phyloP scores from a whole-genome alignment of 1,140 invertebrate species.

The Portunus trituberculatus region DNA sequence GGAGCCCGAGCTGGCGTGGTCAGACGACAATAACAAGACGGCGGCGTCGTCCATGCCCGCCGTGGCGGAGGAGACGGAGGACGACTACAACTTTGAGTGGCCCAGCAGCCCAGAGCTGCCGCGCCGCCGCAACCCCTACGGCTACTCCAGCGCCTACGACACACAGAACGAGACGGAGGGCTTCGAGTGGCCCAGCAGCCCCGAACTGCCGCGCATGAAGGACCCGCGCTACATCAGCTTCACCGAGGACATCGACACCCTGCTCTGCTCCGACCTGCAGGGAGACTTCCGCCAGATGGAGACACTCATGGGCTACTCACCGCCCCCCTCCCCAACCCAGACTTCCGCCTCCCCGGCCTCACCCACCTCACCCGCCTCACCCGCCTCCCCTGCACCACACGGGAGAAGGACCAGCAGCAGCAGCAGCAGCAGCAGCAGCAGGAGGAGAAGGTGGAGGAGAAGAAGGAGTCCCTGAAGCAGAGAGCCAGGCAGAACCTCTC shows the following conservation, averaged over 20 bases:
- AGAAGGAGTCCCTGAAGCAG: conserved; percentile 70
- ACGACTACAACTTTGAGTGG: conserved; percentile 75
- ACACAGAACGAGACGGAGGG: conserved; percentile 73
- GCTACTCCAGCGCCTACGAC: conserved; percentile 70
- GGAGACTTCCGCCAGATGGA: conserved; percentile 75
- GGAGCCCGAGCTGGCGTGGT: conserved; percentile 61
- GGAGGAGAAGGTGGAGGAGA: conserved; percentile 54
- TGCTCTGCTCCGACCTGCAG: conserved; percentile 50
- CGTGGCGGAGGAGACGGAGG: conserved; percentile 66
- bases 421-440: conserved; percentile 53
- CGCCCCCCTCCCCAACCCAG: not conserved
- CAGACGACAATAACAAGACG: conserved; percentile 50
- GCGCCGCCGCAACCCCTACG: conserved; percentile 42
- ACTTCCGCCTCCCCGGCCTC: not conserved
- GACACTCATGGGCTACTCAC: conserved; percentile 67
- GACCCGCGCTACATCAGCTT: conserved; percentile 75
- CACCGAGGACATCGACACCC: conserved; percentile 74
- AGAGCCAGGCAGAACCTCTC: conserved; percentile 75
- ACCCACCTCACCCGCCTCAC: no score
- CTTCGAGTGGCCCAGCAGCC: conserved; percentile 76
- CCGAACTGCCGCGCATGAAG: conserved; percentile 73
- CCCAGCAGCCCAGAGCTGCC: conserved; percentile 74
- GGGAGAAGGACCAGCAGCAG: not conserved
- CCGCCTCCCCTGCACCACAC: not conserved
- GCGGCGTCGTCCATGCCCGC: conserved; percentile 36